A percentile compares a stretch with the other conserved stretches of the same genome.
These are phyloP conservation scores for Chrysolina oricalcia DNA, from an alignment of 2,888 invertebrate species.

Conservation along the genomic window DNA sequence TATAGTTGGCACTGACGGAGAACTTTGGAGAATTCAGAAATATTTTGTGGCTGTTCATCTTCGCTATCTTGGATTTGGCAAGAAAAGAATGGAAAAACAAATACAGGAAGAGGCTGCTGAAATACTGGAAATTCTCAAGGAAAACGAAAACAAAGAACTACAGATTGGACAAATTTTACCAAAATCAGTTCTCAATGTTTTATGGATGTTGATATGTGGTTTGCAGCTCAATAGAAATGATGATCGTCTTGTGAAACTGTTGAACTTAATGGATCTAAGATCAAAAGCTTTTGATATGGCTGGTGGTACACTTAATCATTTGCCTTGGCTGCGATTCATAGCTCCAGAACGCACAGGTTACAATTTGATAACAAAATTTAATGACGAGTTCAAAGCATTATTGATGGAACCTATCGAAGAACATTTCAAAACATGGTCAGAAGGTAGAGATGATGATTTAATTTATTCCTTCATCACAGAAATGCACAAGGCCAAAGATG, in stretches of 20 bases:
- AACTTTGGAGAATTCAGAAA: constrained; percentile 74
- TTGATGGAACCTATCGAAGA: constrained; percentile 76
- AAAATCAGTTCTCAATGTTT: constrained; percentile 77
- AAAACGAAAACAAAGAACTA: constrained; percentile 56
- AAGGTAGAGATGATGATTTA: constrained; percentile 74
- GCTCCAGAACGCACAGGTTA: constrained; percentile 78
- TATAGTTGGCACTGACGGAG: constrained; percentile 76
- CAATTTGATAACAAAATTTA: constrained; percentile 75
- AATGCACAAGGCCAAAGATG: constrained; percentile 71
- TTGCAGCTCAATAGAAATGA: constrained; percentile 71
- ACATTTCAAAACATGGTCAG: constrained; percentile 72
- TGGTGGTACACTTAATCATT: constrained; percentile 73
- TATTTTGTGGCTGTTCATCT: constrained; percentile 73
- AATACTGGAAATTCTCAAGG: constrained; percentile 65
- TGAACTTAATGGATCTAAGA: constrained; percentile 72
- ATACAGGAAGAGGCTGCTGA: constrained; percentile 74
- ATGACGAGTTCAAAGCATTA: constrained; percentile 74
- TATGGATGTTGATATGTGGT: constrained; percentile 78
- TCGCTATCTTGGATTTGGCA: constrained; percentile 74
- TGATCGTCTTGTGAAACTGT: constrained; percentile 68
- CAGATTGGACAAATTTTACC: constrained; percentile 70
- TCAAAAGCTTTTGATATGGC: constrained; percentile 72
- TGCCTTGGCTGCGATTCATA: constrained; percentile 78
- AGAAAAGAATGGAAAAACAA: constrained; percentile 70
- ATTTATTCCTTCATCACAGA: constrained; percentile 78